Evolutionary conservation across 2,888 invertebrate genomes (phyloP), one percentile per base, ranked within the genome.

Genomic region (Mesorhabditis spiculigera): DNA sequence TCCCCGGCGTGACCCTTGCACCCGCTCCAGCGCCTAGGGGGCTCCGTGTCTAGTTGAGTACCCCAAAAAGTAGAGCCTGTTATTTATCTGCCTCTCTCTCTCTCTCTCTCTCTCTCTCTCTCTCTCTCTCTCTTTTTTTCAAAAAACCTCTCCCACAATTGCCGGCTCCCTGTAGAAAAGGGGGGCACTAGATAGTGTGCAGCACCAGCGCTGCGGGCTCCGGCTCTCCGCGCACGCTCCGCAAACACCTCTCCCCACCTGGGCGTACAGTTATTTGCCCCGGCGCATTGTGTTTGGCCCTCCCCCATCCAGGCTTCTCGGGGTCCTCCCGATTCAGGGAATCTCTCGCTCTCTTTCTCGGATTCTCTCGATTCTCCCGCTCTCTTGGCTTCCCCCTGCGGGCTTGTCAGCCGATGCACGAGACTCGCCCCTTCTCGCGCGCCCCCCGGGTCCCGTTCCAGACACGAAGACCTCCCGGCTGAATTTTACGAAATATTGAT

Each of bases 241-340:
- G n/a, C 58, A 50, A 50, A 50, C 58, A 50, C n/a, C 58, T 50
- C 58, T 50, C n/a, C 58, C 58, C 58, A 50, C 10, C 58, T 50
- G 58, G n/a, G 58, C 58, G 58, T n/a, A 10, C 58, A 10, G n/a
- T 50, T 50, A n/a, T 50, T 50, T 50, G 58, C 10, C 58, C 58
- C 58, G 58, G 8, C n/a, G 8, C 58, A 50, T n/a, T 13, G 58
- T 50, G 10, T 50, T 50, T 50, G 58, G 58, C 8, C n/a, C 58
- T 50, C n/a, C n/a, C n/a, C n/a, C n/a, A 13, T 50, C 58, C 3
- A 1, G 8, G 10, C 58, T 50, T 13, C 58, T 13, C n/a, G 10
- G 58, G n/a, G n/a, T 13, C n/a, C 58, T 50, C 58, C n/a, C 8
- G 58, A 10, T 50, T 50, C n/a, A 50, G 58, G 58, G 58, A 50